Evolutionary conservation across 2,797 vertebrate species (phyloP), one percentile per base, ranked within the genome.

Genomic region (Scolopax rusticola): DNA sequence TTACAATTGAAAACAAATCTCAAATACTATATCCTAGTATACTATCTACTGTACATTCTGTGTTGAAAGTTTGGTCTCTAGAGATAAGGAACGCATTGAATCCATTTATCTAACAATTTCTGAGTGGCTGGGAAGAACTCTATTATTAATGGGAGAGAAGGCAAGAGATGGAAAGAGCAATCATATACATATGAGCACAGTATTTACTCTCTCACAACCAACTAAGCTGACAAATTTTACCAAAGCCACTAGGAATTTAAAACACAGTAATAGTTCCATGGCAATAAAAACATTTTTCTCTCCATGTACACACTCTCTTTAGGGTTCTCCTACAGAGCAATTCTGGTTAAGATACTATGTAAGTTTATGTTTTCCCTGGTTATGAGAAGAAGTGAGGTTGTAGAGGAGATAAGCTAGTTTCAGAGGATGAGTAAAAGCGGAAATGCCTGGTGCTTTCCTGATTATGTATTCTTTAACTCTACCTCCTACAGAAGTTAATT

Each of bases 21-120:
- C 59, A 63, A 68, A 63, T 19, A 82, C 68, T 64, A 54, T 71
- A 53, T 28, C 38, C 40, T 69, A 57, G 20, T 51, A 8, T 36
- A 24, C 33, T 5, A 65, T 73, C 65, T 85, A 16, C 36, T 27
- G 15, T 33, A 47, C 24, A 61, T 47, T 27, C 53, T 41, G 61
- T 86, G 32, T 56, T 73, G 80, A 89, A 96, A 79, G 82, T 75
- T 78, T 67, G 15, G 47, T 56, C 76, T 80, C 74, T 14, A 7
- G 65, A 84, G 79, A 93, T 86, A 91, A 87, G 63, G 23, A 91
- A 78, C 88, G n/a, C 61, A 13, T 18, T 59, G 61, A 69, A 69
- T 45, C 32, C 43, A 78, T 91, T 96, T 91, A 73, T 93, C 84
- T 69, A 69, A 78, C 40, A 51, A 67, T 92, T 94, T 90, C 50